Evolutionary conservation across 2,888 invertebrate genomes (phyloP), one percentile per base, ranked within the genome.

Genomic region (Drosophila antonietae): DNA sequence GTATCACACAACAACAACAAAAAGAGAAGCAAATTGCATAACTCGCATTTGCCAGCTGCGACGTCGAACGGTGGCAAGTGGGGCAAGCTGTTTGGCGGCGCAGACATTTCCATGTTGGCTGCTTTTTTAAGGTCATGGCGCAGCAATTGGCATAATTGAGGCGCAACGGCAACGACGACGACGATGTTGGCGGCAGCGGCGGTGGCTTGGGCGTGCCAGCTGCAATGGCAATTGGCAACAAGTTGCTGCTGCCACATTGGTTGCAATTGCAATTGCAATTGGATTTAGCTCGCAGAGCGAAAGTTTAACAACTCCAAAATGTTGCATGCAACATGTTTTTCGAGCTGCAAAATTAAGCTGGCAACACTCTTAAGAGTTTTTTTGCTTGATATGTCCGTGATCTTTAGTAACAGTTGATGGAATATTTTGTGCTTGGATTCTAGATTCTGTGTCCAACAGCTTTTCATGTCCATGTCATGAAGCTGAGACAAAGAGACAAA

Each of bases 71-170:
- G 66, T 33, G 78, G 72, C 61, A 64, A 58, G 66, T 51, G 70
- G 62, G 63, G 62, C 68, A 75, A 23, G 46, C 35, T 20, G 51
- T 20, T 35, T n/a, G 46, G 35, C 31, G 53, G 31, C 15, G 63
- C 64, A 78, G 74, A 71, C 75, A 89, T 85, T 88, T 90, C 87
- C 87, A 88, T 90, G 90, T 64, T 88, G 89, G 83, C 90, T 88
- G 89, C 86, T 88, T 86, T 88, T 90, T 87, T 87, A 87, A 87
- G 86, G 86, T 87, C 86, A 87, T 90, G 90, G 86, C 86, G 80
- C 85, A 75, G 62, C 89, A 89, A 86, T 86, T 86, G 90, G 87
- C 89, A 87, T 87, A 87, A 87, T 90, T 87, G 90, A 82, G 71
- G 68, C 68, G 71, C 75, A 69, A 60, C 71, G 71, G n/a, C 47